Percentiles rank a stretch among this genome's conserved stretches.
phyloP scores from a whole-genome alignment of 1,140 invertebrate genomes.

The Drosophila baimaii region DNA sequence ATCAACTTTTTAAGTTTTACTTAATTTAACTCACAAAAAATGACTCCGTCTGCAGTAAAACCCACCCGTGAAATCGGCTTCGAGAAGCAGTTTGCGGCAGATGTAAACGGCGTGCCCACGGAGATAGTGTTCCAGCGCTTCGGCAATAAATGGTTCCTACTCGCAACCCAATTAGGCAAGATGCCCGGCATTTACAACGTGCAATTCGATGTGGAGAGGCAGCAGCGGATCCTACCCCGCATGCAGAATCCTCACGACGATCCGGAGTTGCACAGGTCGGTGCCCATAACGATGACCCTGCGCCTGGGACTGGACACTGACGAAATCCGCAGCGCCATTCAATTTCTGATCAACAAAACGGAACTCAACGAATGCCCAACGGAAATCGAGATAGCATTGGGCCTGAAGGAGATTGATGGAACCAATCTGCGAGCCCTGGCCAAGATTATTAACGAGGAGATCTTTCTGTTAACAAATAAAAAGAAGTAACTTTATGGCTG shows the following conservation, averaged over 20 bases:
- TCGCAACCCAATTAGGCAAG: conserved; percentile 73
- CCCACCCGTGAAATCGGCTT: conserved; percentile 56
- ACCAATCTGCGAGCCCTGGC: conserved; percentile 59
- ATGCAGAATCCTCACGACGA: conserved; percentile 53
- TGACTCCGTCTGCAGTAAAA: not conserved
- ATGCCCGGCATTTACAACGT: conserved; percentile 72
- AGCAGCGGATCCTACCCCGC: conserved; percentile 32
- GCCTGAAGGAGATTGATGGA: conserved; percentile 63
- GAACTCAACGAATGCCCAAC: conserved; percentile 59
- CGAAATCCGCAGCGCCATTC: conserved; percentile 72
- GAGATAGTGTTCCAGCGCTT: conserved; percentile 77
- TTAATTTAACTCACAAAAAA: conserved; percentile 9
- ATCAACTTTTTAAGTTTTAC: not conserved
- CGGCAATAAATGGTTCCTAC: conserved; percentile 73
- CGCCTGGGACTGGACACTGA: conserved; percentile 62
- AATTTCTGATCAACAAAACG: conserved; percentile 74
- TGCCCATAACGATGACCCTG: conserved; percentile 67
- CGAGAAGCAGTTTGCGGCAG: conserved; percentile 58
- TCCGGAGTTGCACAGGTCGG: conserved; percentile 60
- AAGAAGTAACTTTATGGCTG: conserved; percentile 4
- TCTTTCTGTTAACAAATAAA: conserved; percentile 34
- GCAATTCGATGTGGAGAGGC: conserved; percentile 61
- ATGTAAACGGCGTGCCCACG: conserved; percentile 62
- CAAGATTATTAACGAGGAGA: conserved; percentile 47
- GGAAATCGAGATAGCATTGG: conserved; percentile 67